phyloP scores from a whole-genome alignment of 2,888 invertebrate genomes.

The Amorpha juglandis region DNA sequence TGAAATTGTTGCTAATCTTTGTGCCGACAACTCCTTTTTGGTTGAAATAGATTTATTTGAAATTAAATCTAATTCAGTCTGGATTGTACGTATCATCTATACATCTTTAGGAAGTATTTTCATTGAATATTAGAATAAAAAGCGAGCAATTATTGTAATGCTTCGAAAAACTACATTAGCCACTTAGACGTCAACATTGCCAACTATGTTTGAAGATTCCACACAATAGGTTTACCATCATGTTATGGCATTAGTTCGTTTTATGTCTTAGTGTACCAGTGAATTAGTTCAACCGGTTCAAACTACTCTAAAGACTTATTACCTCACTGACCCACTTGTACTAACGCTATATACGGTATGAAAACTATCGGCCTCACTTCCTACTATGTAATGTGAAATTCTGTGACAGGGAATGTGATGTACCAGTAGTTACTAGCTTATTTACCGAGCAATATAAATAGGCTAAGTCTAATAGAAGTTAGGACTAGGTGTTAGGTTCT shows the following conservation, averaged over 20 bases:
- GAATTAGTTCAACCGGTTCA: conserved; percentile 38
- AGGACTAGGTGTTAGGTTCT: no score
- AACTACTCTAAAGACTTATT: conserved; percentile 33
- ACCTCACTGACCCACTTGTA: conserved; percentile 42
- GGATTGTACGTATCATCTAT: no score
- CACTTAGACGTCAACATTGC: no score
- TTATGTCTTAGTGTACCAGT: not conserved
- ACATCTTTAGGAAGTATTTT: no score
- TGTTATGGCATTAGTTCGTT: not conserved
- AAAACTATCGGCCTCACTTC: conserved; percentile 13
- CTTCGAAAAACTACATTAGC: not conserved
- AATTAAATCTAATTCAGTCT: no score
- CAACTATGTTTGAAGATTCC: not conserved
- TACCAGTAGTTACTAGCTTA: not conserved
- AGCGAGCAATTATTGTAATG: not conserved
- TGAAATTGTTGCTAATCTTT: no score
- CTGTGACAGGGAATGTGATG: no score
- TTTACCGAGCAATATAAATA: no score
- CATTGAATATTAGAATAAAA: no score
- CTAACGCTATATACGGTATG: conserved; percentile 22
- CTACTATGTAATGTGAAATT: conserved; percentile 13
- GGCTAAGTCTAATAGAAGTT: no score
- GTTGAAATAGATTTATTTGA: no score
- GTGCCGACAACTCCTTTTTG: no score
- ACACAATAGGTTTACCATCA: not conserved